Evolutionary conservation across 2,888 invertebrate genomes (phyloP).

Genomic region (Arenicola marina): DNA sequence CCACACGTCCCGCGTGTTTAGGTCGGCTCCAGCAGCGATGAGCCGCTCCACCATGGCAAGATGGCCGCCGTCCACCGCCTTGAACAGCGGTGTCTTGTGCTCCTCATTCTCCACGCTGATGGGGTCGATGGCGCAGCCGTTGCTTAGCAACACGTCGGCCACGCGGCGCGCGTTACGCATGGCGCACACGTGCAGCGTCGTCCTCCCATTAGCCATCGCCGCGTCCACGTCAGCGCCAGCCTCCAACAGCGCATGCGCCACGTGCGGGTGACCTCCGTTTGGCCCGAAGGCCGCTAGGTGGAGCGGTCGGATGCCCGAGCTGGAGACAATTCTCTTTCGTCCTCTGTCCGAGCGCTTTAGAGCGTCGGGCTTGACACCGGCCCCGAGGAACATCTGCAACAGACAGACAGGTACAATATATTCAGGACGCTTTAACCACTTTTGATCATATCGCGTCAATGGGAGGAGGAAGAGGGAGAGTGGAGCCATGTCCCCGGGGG

Average conservation of each 20-base stretch:
- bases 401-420: too few relatives aligned
- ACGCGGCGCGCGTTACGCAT: constrained; percentile 13
- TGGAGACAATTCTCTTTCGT: too few relatives aligned
- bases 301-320: too few relatives aligned
- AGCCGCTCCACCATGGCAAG: constrained; percentile 29
- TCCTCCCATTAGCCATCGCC: constrained; percentile 7
- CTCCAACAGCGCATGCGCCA: constrained; percentile 14
- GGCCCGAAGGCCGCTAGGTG: too few relatives aligned
- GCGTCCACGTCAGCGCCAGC: constrained; percentile 18
- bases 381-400: too few relatives aligned
- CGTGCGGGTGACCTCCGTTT: too few relatives aligned
- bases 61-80: constrained; percentile 33
- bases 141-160: constrained; percentile 35
- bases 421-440: too few relatives aligned
- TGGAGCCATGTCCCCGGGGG: too few relatives aligned
- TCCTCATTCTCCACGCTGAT: constrained; percentile 29
- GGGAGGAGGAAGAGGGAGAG: too few relatives aligned
- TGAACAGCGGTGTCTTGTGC: constrained; percentile 33
- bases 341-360: too few relatives aligned
- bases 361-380: too few relatives aligned
- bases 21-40: constrained; percentile 31
- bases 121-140: constrained; percentile 16
- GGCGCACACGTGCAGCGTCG: constrained; percentile 18
- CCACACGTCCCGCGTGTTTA: constrained; percentile 28
- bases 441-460: too few relatives aligned